phyloP scores from a whole-genome alignment of 2,888 invertebrate genomes.

The Trissolcus japonicus region DNA sequence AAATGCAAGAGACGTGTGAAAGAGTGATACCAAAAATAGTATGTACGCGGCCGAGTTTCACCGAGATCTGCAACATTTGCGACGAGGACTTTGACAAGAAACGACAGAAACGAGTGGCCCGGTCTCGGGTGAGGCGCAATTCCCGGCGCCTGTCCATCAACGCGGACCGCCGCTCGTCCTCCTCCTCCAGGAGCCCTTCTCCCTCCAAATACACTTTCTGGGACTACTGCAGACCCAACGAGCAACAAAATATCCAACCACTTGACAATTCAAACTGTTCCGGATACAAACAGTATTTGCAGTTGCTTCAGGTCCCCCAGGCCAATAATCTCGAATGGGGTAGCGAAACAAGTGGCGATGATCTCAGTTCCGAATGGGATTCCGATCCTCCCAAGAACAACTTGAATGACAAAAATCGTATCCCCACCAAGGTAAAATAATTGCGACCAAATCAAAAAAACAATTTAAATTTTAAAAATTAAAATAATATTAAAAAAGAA shows the following conservation, averaged over 20 bases:
- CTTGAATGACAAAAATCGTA: constrained; percentile 35
- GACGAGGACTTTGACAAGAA: constrained; percentile 59
- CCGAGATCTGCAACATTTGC: constrained; percentile 59
- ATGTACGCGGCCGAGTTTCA: constrained; percentile 67
- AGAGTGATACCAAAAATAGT: constrained; percentile 71
- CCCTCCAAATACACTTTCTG: constrained; percentile 57
- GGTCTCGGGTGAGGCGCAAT: constrained; percentile 62
- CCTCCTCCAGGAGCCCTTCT: constrained; percentile 72
- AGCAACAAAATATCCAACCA: constrained; percentile 23
- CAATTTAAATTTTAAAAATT: too few relatives aligned
- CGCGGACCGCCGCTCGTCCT: constrained; percentile 65
- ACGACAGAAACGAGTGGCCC: constrained; percentile 60
- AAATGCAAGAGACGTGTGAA: constrained; percentile 67
- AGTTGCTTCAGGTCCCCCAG: constrained; percentile 84
- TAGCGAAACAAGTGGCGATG: constrained; percentile 93
- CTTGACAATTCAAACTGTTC: constrained; percentile 59
- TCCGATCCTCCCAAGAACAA: constrained; percentile 79
- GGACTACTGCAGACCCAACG: constrained; percentile 32
- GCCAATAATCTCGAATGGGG: constrained; percentile 84
- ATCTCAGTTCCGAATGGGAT: constrained; percentile 94
- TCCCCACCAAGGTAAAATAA: constrained; percentile 53
- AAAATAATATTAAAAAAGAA: too few relatives aligned
- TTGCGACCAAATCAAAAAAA: not conserved
- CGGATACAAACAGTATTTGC: constrained; percentile 88
- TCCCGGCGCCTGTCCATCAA: constrained; percentile 62